Conservation (phyloP, 2,888 invertebrate genomes). For the Hymenopus coronatus region DNA sequence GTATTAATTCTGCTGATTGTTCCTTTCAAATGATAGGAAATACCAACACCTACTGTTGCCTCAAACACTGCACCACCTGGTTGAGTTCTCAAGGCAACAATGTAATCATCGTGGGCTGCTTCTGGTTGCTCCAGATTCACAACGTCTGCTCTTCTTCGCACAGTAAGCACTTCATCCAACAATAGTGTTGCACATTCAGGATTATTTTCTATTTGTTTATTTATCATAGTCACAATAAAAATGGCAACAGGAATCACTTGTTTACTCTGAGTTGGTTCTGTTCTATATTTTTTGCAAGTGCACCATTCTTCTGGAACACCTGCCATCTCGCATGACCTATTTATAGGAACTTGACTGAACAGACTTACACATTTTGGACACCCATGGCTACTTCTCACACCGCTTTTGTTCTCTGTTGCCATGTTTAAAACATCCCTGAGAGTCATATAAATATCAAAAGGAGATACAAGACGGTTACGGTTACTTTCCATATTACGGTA, state of each 20-base stretch:
- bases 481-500: slow-evolving; percentile 34
- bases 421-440: slow-evolving; percentile 5
- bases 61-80: slow-evolving; percentile 47
- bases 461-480: slow-evolving; percentile 36
- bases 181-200: background rate
- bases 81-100: slow-evolving; percentile 39
- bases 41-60: slow-evolving; percentile 40
- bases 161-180: background rate
- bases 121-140: background rate
- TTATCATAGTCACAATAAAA: background rate
- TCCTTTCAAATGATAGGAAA: background rate
- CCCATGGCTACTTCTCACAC: background rate
- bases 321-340: slow-evolving; percentile 18
- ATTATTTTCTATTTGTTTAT: background rate
- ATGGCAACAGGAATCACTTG: background rate
- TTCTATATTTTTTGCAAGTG: background rate
- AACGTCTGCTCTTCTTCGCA: background rate
- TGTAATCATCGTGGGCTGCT: slow-evolving; percentile 33
- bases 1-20: slow-evolving; percentile 70
- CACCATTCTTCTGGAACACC: slow-evolving; percentile 23
- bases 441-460: slow-evolving; percentile 38
- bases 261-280: background rate
- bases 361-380: slow-evolving; percentile 8
- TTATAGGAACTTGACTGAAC: background rate
- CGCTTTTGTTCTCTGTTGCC: background rate